Evolutionary conservation across 1,140 invertebrate genomes (phyloP).

Genomic region (Polyergus mexicanus): DNA sequence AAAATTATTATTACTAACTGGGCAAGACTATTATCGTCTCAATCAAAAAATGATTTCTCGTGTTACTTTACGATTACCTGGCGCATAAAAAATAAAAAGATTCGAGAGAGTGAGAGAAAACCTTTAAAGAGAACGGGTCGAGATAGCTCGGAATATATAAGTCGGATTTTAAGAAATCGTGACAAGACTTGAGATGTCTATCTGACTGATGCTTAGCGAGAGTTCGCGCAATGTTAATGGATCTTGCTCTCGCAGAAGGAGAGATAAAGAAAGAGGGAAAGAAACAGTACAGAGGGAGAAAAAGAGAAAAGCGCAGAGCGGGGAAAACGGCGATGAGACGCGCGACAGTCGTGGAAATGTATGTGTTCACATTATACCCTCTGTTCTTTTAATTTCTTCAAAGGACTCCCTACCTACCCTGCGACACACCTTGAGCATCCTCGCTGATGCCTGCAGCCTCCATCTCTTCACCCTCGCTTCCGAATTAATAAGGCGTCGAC

Average conservation of each 20-base stretch:
- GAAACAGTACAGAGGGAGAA: not conserved
- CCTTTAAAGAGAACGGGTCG: slow-evolving; percentile 33
- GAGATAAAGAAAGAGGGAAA: not conserved
- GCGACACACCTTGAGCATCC: slow-evolving; percentile 64
- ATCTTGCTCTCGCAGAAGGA: slow-evolving; percentile 55
- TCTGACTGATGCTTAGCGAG: slow-evolving; percentile 83
- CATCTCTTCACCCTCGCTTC: slow-evolving; percentile 70
- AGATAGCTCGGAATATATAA: slow-evolving; percentile 56
- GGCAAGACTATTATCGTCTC: not conserved
- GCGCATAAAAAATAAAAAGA: not conserved
- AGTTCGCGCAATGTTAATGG: slow-evolving; percentile 82
- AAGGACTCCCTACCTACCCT: slow-evolving; percentile 77
- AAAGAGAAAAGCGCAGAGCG: slow-evolving; percentile 63
- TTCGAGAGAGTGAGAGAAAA: slow-evolving; percentile 19
- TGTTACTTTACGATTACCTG: not conserved
- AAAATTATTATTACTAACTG: not conserved
- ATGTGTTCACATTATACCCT: slow-evolving; percentile 86
- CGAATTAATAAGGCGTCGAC: slow-evolving; percentile 86
- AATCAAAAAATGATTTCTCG: slow-evolving; percentile 22
- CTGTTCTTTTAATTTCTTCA: slow-evolving; percentile 87
- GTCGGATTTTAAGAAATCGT: slow-evolving; percentile 84
- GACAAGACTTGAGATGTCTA: slow-evolving; percentile 85
- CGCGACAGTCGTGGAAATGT: slow-evolving; percentile 75
- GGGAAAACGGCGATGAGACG: slow-evolving; percentile 68
- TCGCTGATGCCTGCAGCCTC: slow-evolving; percentile 50